Evolutionary conservation across 2,888 invertebrate genomes (phyloP).

Genomic region (Nomada fabriciana): DNA sequence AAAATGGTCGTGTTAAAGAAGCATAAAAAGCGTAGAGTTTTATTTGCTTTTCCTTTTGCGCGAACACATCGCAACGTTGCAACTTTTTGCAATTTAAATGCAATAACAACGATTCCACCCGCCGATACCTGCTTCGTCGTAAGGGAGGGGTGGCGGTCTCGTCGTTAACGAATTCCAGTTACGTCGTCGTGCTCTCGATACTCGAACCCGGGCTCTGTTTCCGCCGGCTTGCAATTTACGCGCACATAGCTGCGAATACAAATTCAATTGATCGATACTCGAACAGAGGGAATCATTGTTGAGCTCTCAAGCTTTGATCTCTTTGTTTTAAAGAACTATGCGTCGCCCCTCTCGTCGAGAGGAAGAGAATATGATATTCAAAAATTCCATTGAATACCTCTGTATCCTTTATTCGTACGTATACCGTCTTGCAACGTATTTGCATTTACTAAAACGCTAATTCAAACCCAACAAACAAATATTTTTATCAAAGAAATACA

Average conservation of each 20-base stretch:
- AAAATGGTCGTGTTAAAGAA: too few species aligned
- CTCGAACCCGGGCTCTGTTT: neutral
- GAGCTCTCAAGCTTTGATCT: neutral
- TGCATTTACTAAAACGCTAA: too few species aligned
- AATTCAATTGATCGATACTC: slow-evolving; percentile 17
- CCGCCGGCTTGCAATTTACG: slow-evolving; percentile 21
- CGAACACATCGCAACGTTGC: slow-evolving; percentile 1
- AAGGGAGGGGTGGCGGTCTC: neutral
- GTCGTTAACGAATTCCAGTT: slow-evolving; percentile 21
- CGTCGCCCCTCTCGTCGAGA: too few species aligned
- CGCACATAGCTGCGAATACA: slow-evolving; percentile 1
- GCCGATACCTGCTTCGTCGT: slow-evolving; percentile 24
- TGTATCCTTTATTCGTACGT: too few species aligned
- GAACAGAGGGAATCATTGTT: neutral
- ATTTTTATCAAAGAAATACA: too few species aligned
- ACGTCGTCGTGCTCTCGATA: neutral
- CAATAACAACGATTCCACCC: slow-evolving; percentile 22
- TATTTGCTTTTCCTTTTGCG: neutral
- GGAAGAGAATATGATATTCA: too few species aligned
- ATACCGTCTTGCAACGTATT: too few species aligned
- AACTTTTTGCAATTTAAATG: slow-evolving; percentile 35
- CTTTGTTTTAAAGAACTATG: neutral
- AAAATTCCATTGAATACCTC: too few species aligned
- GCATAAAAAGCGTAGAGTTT: neutral
- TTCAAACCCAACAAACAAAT: too few species aligned